phyloP scores from a whole-genome alignment of 2,797 vertebrate species.

The Epinephelus awoara region DNA sequence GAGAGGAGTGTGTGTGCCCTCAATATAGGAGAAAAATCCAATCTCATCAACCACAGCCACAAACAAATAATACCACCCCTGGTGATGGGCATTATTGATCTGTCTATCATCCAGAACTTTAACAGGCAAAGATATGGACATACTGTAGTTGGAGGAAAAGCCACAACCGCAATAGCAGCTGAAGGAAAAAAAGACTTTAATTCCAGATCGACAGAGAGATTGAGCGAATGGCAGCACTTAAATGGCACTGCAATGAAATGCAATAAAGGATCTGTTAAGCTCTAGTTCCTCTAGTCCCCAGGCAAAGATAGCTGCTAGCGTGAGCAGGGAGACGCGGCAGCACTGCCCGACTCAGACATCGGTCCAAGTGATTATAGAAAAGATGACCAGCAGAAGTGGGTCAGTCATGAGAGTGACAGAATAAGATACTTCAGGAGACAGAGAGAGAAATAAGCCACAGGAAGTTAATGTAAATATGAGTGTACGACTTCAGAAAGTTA shows the following conservation, averaged over 20 bases:
- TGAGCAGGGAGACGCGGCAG: conserved; percentile 51
- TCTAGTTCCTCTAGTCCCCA: conserved; percentile 66
- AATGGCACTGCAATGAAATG: conserved; percentile 50
- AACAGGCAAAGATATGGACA: conserved; percentile 22
- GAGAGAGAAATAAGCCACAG: conserved; percentile 15
- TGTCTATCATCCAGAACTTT: conserved; percentile 42
- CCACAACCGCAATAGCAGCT: conserved; percentile 35
- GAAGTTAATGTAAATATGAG: conserved; percentile 12
- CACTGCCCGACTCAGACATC: conserved; percentile 50
- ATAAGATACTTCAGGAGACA: conserved; percentile 41
- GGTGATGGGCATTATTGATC: conserved; percentile 64
- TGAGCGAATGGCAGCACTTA: conserved; percentile 28
- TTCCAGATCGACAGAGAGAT: conserved; percentile 37
- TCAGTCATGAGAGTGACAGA: conserved; percentile 63
- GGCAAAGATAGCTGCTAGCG: conserved; percentile 56
- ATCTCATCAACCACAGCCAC: conserved; percentile 67
- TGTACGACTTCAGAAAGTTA: conserved; percentile 17
- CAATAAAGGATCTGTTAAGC: conserved; percentile 66
- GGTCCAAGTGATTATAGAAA: conserved; percentile 62
- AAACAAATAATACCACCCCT: conserved; percentile 62
- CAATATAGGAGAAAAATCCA: conserved; percentile 68
- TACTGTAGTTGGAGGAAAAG: conserved; percentile 20
- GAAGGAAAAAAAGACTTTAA: conserved; percentile 26
- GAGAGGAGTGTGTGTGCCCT: conserved; percentile 49
- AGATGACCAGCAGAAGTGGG: conserved; percentile 80